Percentiles rank a stretch among this genome's conserved stretches.
phyloP scores from a whole-genome alignment of 2,888 invertebrate genomes.

The Athetis lepigone region DNA sequence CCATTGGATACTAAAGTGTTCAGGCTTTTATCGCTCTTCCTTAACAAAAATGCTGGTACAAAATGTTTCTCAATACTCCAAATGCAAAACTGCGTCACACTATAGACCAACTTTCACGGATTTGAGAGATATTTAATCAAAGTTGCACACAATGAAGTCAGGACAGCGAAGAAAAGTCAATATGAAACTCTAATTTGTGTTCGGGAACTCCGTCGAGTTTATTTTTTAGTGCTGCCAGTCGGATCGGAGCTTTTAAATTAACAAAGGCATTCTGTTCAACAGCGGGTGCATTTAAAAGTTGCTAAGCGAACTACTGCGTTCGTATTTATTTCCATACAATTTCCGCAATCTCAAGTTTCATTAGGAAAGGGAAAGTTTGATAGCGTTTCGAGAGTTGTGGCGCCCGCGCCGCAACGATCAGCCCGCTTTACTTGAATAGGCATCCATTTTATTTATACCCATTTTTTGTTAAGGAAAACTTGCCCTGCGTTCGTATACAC shows the following conservation, averaged over 20 bases:
- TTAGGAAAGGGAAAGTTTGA: slow-evolving; percentile 81
- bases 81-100: slow-evolving; percentile 10
- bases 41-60: slow-evolving; percentile 37
- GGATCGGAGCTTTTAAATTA: slow-evolving; percentile 80
- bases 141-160: slow-evolving; percentile 57
- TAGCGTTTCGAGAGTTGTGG: slow-evolving; percentile 69
- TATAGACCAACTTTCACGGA: slow-evolving; percentile 23
- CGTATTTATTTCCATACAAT: slow-evolving; percentile 85
- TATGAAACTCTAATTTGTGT: slow-evolving; percentile 69
- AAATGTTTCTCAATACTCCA: slow-evolving; percentile 20
- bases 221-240: slow-evolving; percentile 70
- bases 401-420: slow-evolving; percentile 63
- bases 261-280: slow-evolving; percentile 81
- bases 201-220: slow-evolving; percentile 59
- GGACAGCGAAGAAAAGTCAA: slow-evolving; percentile 62
- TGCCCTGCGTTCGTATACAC: slow-evolving; percentile 47
- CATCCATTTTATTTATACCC: slow-evolving; percentile 66
- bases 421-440: slow-evolving; percentile 66
- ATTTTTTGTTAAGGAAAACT: slow-evolving; percentile 67
- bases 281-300: slow-evolving; percentile 82
- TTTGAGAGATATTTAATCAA: slow-evolving; percentile 58
- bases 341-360: slow-evolving; percentile 81
- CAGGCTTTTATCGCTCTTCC: slow-evolving; percentile 52
- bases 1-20: slow-evolving; percentile 64
- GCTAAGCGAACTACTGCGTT: slow-evolving; percentile 76